Evolutionary conservation across 92 coral and sea anemone species (phyloP).

Genomic region (Siderastrea siderea): DNA sequence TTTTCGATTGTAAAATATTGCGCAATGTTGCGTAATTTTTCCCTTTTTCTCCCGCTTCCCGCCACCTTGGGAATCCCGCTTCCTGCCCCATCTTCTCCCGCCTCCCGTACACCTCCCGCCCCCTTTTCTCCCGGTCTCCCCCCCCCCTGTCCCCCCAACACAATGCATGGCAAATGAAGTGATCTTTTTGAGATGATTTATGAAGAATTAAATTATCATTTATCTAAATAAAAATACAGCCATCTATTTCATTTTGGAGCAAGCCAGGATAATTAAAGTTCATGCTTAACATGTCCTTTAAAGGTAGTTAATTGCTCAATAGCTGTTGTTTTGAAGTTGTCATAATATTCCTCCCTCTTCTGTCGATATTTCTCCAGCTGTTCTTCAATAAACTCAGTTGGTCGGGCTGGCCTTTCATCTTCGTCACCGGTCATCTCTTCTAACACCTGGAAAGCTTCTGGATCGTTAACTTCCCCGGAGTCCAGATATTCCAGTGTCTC

Average conservation of each 20-base stretch:
- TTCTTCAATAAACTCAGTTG: conserved; percentile 75
- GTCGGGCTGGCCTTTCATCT: conserved; percentile 52
- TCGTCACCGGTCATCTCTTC: conserved; percentile 51
- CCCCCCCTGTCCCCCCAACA: no score
- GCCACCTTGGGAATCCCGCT: no score
- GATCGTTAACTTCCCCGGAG: conserved; percentile 64
- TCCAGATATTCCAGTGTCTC: conserved; percentile 84
- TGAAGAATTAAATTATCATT: no score
- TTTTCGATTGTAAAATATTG: no score
- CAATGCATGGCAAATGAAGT: no score
- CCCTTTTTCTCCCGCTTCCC: no score
- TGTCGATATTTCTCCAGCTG: conserved; percentile 60
- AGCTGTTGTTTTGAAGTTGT: background rate
- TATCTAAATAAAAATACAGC: background rate
- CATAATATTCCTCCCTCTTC: conserved; percentile 29
- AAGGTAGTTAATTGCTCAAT: background rate
- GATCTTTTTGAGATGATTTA: no score
- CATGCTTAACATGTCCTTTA: conserved; percentile 17
- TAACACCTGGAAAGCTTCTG: conserved; percentile 32
- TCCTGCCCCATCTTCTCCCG: no score
- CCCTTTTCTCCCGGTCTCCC: no score
- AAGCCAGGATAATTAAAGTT: conserved; percentile 13
- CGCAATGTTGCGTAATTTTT: no score
- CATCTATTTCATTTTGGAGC: background rate
- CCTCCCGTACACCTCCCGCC: no score